Evolutionary conservation across 1,140 invertebrate species (phyloP).

Genomic region (Bombus picipes): DNA sequence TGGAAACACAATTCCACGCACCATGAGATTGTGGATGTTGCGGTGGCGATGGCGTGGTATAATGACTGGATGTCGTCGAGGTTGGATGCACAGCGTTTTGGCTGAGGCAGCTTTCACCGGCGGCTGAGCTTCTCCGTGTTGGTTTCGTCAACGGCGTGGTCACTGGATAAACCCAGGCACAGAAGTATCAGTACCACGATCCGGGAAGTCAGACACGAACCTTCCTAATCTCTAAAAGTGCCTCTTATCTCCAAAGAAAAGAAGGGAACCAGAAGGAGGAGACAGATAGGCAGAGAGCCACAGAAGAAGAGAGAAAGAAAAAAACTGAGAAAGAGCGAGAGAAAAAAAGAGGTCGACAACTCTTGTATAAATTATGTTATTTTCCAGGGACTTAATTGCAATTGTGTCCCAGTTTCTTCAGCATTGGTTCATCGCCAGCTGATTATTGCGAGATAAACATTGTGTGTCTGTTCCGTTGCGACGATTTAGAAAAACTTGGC

Average conservation of each 20-base stretch:
- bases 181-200: conserved; percentile 45
- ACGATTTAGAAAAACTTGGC: conserved; percentile 15
- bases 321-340: neutral
- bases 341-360: neutral
- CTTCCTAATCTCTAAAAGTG: conserved; percentile 39
- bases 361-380: neutral
- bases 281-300: neutral
- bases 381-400: neutral
- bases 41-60: conserved; percentile 81
- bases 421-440: neutral
- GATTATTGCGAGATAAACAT: conserved; percentile 3
- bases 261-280: neutral
- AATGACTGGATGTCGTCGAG: conserved; percentile 81
- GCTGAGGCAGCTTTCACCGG: conserved; percentile 77
- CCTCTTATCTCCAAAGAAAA: conserved; percentile 19
- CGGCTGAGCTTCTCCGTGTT: conserved; percentile 77
- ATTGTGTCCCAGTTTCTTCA: neutral
- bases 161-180: conserved; percentile 68
- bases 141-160: conserved; percentile 78
- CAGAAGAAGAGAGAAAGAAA: neutral
- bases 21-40: conserved; percentile 79
- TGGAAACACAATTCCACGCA: conserved; percentile 54
- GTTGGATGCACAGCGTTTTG: conserved; percentile 76
- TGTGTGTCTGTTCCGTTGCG: neutral
- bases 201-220: conserved; percentile 1